Base-by-base conservation (phyloP, 2,797 vertebrate genomes). In the Scarus forsteni region DNA sequence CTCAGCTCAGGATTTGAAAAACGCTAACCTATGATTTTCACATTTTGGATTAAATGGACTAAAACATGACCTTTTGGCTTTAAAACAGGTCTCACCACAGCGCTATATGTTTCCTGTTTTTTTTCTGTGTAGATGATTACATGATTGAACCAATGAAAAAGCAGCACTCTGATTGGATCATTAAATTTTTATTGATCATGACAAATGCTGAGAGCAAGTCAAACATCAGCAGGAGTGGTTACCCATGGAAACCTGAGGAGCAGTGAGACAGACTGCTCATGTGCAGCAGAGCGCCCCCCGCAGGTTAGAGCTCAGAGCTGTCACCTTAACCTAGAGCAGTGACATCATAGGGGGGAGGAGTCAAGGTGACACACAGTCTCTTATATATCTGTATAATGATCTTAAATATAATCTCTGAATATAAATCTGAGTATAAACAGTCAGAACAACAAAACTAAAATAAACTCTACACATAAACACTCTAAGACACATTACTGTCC, bases 161-260 rank as follows among this genome's bases (percentile, higher is more conserved):
- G 12, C 50, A 64, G 18, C 51, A 39, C 12, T 50, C 49, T 5
- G 3, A 66, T 70, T 63, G 58, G 19, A 82, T 65, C 72, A 63
- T 15, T 27, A 82, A 69, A 66, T n/a, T 53, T 88, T 88, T 88
- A 85, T 87, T 88, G 11, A 77, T 77, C 49, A 74, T 40, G 45
- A 70, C 40, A 70, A 80, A 86, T 45, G 79, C 62, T 46, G 73
- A 81, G 66, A 81, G 57, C 53, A 65, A 46, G 16, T 35, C 44
- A 44, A 72, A 76, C 48, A 72, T 45, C 16, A 68, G 43, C 62
- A 57, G 46, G n/a, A 57, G 45, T 50, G 54, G 66, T 80, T 70
- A 63, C 50, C 50, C 49, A 15, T 73, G 43, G 70, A 50, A 76
- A 87, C 84, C 76, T 81, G 78, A 82, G 75, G 69, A 77, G 27